Percentiles rank a stretch among this genome's conserved stretches.
Conservation (phyloP, 2,797 vertebrate species). For the Halcyon leucocephala region DNA sequence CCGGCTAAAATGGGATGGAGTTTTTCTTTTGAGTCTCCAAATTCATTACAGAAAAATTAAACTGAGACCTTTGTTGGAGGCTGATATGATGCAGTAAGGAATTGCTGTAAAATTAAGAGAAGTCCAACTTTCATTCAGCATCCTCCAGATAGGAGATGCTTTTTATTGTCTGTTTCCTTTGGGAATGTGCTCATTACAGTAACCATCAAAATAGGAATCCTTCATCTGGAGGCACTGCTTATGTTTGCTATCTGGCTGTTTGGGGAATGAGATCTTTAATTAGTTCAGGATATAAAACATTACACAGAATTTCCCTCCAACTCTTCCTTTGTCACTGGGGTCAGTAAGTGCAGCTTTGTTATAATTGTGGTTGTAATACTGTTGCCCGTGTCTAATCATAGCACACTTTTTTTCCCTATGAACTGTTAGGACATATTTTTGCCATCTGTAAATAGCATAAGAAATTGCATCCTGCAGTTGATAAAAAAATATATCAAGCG, state of each 20-base stretch:
- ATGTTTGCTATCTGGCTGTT: slow-evolving; percentile 65
- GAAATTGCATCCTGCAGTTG: slow-evolving; percentile 41
- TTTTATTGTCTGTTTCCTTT: slow-evolving; percentile 69
- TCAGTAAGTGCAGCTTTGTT: slow-evolving; percentile 71
- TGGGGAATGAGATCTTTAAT: slow-evolving; percentile 78
- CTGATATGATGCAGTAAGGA: slow-evolving; percentile 60
- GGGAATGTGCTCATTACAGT: slow-evolving; percentile 77
- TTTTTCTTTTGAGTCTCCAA: slow-evolving; percentile 16
- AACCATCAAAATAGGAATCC: slow-evolving; percentile 72
- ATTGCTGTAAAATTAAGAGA: slow-evolving; percentile 68
- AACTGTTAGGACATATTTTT: slow-evolving; percentile 53
- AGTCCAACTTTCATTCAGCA: slow-evolving; percentile 49
- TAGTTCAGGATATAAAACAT: slow-evolving; percentile 77
- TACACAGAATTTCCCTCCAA: slow-evolving; percentile 63
- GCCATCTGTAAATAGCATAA: slow-evolving; percentile 39
- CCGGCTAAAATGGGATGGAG: not conserved
- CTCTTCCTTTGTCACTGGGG: slow-evolving; percentile 59
- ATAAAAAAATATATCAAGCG: slow-evolving; percentile 13
- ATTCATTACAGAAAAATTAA: slow-evolving; percentile 69
- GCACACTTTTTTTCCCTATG: slow-evolving; percentile 33
- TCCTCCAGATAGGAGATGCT: slow-evolving; percentile 35
- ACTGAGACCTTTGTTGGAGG: slow-evolving; percentile 45
- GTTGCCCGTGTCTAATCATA: slow-evolving; percentile 52
- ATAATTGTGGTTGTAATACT: slow-evolving; percentile 69
- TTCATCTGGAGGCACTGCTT: slow-evolving; percentile 57